Evolutionary conservation across 2,113 vertebrate species (phyloP).

Genomic region (Alligator mississippiensis): DNA sequence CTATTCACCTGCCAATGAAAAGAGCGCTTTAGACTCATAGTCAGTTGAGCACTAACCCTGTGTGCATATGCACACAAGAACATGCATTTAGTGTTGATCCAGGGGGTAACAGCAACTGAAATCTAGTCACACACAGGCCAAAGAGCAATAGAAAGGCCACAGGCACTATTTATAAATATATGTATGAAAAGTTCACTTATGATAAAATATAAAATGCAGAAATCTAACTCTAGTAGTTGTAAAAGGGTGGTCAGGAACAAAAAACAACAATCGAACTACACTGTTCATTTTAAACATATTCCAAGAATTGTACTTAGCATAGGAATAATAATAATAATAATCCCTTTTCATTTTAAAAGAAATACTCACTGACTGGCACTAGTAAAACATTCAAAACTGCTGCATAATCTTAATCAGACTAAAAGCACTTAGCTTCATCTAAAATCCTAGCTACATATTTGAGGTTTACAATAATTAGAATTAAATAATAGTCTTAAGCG

Average conservation of each 20-base stretch:
- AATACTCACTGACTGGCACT: not conserved
- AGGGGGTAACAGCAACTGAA: not conserved
- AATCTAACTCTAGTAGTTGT: not conserved
- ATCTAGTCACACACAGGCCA: not conserved
- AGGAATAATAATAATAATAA: not conserved
- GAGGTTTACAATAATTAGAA: not conserved
- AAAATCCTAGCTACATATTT: not conserved
- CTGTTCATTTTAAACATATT: not conserved
- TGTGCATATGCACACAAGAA: not conserved
- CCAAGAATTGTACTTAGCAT: not conserved
- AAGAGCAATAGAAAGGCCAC: not conserved
- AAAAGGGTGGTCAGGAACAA: not conserved
- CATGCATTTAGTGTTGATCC: not conserved
- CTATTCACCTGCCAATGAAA: conserved; percentile 46
- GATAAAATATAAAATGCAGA: not conserved
- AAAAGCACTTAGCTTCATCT: not conserved
- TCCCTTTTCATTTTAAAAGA: not conserved
- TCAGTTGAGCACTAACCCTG: conserved; percentile 20
- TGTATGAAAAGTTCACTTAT: not conserved
- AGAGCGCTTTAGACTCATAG: not conserved
- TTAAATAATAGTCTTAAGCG: not conserved
- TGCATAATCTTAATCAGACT: not conserved
- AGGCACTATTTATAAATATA: not conserved
- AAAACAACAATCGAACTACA: not conserved
- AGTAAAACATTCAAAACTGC: not conserved